Evolutionary conservation across 2,888 invertebrate genomes (phyloP), one percentile per base, ranked within the genome.

Genomic region (Chrysopilus asiliformis): DNA sequence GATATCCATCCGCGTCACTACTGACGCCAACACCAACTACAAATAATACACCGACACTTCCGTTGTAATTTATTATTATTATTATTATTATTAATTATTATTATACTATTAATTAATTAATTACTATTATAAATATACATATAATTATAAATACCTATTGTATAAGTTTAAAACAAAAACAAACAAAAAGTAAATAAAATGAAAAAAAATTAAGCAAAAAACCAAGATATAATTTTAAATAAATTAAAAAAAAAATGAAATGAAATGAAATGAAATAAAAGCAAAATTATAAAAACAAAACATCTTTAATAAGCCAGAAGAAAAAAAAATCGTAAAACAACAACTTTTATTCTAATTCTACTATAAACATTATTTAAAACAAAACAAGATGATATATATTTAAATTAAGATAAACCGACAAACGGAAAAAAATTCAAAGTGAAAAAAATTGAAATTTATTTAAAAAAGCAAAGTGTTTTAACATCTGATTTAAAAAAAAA

Each of bases 21-120:
- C 42, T 64, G 60, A 64, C 64, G 59, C 60, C 64, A 56, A 64
- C 63, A 61, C 63, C 63, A 61, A 64, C 64, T 57, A 60, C 62
- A 60, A 64, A 64, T 31, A 48, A 48, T 56, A 63, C 64, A 61
- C 64, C 64, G 59, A 64, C 64, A 62, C 64, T 64, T 62, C 64
- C 64, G 59, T 60, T 64, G 60, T 64, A 64, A 64, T 41, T 43
- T 43, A 43, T 43, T 43, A 42, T 42, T 38, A 38, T 39, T 36
- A 42, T 39, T 42, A 40, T 39, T 41, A 41, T 41, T 39, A 36
- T 17, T 30, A 30, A 13, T n/a, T 43, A 39, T 40, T 34, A 39
- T 26, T n/a, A n/a, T n/a, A 36, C 31, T 36, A 35, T 35, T 42
- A 40, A 42, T 40, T 39, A 39, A 36, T 39, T 34, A 36, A 39